phyloP scores from a whole-genome alignment of 2,797 vertebrate species.

The Synanceia verrucosa region DNA sequence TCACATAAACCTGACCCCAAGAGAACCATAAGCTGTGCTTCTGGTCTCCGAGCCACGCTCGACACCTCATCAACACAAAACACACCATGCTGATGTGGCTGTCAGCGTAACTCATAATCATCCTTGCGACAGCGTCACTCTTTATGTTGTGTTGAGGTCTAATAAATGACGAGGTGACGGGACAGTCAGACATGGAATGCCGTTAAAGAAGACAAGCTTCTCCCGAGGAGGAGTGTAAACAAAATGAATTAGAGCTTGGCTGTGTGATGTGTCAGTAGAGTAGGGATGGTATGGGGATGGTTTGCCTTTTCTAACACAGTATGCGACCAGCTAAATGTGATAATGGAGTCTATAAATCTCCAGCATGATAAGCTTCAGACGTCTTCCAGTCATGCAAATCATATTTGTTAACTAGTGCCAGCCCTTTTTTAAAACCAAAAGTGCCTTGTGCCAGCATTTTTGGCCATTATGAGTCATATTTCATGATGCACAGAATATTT shows the following conservation, averaged over 20 bases:
- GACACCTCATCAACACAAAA: conserved; percentile 52
- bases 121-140: conserved; percentile 16
- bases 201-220: conserved; percentile 27
- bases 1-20: conserved; percentile 17
- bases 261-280: conserved; percentile 37
- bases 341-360: conserved; percentile 31
- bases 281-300: conserved; percentile 22
- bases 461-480: too few species aligned
- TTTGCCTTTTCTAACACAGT: conserved; percentile 14
- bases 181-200: conserved; percentile 37
- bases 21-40: conserved; percentile 9
- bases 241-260: conserved; percentile 33
- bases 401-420: too few species aligned
- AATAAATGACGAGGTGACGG: conserved; percentile 59
- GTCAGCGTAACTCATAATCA: conserved; percentile 17
- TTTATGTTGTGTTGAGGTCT: conserved; percentile 53
- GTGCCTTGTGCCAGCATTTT: too few species aligned
- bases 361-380: conserved; percentile 5
- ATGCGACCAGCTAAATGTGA: conserved; percentile 21
- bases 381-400: conserved; percentile 11
- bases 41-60: conserved; percentile 11
- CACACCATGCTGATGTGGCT: conserved; percentile 36
- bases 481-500: too few species aligned
- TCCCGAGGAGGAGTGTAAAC: conserved; percentile 27
- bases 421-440: too few species aligned